Percentiles rank a stretch among this genome's conserved stretches.
Conservation (phyloP, 2,113 vertebrate species). For the Phasianus colchicus region DNA sequence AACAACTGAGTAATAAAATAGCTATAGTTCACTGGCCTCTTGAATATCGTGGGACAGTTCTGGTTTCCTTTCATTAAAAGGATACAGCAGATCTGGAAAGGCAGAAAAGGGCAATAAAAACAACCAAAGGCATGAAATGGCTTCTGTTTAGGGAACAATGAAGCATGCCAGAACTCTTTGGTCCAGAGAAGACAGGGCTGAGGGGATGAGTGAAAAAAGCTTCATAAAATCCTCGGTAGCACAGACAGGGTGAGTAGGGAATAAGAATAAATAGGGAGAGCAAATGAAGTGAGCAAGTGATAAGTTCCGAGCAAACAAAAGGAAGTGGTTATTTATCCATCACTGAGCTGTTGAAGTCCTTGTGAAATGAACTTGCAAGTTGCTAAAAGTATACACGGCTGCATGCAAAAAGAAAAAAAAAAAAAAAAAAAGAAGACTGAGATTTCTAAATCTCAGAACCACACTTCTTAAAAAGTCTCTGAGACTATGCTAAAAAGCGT, state of each 20-base stretch:
- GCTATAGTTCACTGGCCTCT: neutral
- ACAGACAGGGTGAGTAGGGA: neutral
- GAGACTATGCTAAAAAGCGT: neutral
- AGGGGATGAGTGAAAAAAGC: neutral
- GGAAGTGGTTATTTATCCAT: neutral
- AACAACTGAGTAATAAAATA: neutral
- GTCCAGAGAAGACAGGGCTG: neutral
- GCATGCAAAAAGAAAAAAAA: neutral
- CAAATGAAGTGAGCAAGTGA: accelerated
- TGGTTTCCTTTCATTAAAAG: neutral
- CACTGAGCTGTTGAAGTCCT: neutral
- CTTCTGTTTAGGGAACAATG: accelerated
- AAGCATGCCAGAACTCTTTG: neutral
- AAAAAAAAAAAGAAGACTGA: neutral
- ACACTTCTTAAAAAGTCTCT: neutral
- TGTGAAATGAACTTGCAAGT: neutral
- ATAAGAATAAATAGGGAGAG: neutral
- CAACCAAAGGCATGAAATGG: neutral
- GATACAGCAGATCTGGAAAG: neutral
- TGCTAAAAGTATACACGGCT: neutral
- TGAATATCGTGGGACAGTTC: neutral
- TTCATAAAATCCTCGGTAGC: neutral
- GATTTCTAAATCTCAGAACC: neutral
- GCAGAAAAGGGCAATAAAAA: neutral
- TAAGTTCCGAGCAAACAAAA: neutral